phyloP scores from a whole-genome alignment of 2,797 vertebrate species.

The Neoniphon sammara region DNA sequence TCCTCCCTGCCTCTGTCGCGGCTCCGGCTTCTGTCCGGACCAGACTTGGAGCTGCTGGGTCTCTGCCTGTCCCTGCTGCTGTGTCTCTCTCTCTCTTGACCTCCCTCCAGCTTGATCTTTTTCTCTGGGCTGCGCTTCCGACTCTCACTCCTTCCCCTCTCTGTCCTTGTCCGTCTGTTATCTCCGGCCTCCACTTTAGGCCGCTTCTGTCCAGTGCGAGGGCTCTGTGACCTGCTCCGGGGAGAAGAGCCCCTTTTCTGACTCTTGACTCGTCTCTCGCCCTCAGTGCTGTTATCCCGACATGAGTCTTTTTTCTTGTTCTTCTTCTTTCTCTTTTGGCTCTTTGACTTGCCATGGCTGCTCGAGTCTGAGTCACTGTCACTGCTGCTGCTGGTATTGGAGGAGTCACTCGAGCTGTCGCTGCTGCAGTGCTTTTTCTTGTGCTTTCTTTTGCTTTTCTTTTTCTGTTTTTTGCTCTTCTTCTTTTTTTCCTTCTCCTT shows the following conservation, averaged over 20 bases:
- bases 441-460: slow-evolving; percentile 86
- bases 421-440: slow-evolving; percentile 82
- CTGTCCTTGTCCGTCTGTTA: slow-evolving; percentile 58
- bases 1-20: slow-evolving; percentile 68
- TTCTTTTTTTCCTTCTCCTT: slow-evolving; percentile 91
- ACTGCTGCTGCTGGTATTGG: slow-evolving; percentile 57
- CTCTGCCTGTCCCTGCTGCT: slow-evolving; percentile 69
- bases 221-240: slow-evolving; percentile 78
- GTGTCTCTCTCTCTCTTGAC: slow-evolving; percentile 67
- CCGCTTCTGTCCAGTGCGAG: slow-evolving; percentile 72
- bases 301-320: slow-evolving; percentile 85
- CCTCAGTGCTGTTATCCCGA: slow-evolving; percentile 82
- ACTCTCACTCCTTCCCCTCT: slow-evolving; percentile 64
- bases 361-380: slow-evolving; percentile 75
- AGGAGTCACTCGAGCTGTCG: slow-evolving; percentile 78
- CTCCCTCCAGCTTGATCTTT: slow-evolving; percentile 62
- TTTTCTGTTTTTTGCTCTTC: slow-evolving; percentile 90
- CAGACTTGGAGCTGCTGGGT: slow-evolving; percentile 57
- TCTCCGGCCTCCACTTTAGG: slow-evolving; percentile 60
- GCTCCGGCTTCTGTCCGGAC: slow-evolving; percentile 64
- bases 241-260: slow-evolving; percentile 81
- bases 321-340: slow-evolving; percentile 83
- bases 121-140: slow-evolving; percentile 58
- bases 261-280: slow-evolving; percentile 80
- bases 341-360: slow-evolving; percentile 78